A percentile compares a stretch with the other conserved stretches of the same genome.
phyloP scores from a whole-genome alignment of 2,888 invertebrate species.

The Odontomyia ornata region DNA sequence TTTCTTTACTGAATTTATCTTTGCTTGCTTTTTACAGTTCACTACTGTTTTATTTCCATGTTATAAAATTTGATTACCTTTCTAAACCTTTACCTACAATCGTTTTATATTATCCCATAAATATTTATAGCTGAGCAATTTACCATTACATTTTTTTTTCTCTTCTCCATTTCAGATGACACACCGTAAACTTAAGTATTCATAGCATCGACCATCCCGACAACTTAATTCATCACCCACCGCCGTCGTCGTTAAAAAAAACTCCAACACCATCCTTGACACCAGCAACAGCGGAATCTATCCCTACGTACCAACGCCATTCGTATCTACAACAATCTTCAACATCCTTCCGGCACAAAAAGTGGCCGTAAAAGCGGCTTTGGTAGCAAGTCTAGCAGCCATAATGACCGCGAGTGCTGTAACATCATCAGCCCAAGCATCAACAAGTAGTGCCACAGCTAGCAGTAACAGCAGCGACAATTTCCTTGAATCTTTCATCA shows the following conservation, averaged over 20 bases:
- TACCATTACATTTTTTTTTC: background rate
- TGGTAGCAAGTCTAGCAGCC: conserved; percentile 38
- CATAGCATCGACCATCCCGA: conserved; percentile 11
- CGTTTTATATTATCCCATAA: no score
- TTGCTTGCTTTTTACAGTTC: no score
- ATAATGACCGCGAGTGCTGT: conserved; percentile 41
- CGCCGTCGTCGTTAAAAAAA: background rate
- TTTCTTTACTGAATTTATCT: no score
- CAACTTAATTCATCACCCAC: background rate
- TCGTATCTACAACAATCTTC: background rate
- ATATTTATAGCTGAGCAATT: no score
- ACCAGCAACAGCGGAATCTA: background rate
- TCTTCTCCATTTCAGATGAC: conserved; percentile 12
- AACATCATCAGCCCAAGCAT: conserved; percentile 18
- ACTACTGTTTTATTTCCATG: no score
- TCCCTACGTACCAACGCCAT: background rate
- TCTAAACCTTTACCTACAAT: no score
- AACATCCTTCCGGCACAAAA: conserved; percentile 26
- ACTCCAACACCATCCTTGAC: background rate
- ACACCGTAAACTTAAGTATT: background rate
- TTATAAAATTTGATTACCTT: no score
- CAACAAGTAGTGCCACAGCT: background rate
- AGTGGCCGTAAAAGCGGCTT: conserved; percentile 37
- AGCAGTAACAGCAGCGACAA: no score
- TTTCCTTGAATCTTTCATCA: background rate